Base-by-base conservation (phyloP, 2,888 invertebrate genomes). In the Cryptocephalus primarius region DNA sequence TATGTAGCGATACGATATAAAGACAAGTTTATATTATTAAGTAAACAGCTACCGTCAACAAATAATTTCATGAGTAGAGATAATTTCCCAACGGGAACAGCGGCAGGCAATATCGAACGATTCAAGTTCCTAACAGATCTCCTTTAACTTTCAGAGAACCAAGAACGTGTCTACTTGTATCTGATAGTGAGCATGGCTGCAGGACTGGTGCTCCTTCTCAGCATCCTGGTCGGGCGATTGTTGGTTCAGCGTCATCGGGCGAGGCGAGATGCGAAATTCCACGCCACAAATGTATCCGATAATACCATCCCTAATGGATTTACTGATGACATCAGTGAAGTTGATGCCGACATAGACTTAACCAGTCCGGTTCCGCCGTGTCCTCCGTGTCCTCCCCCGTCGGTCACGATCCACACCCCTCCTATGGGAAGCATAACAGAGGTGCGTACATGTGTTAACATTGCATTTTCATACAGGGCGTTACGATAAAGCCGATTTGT, bases 261-360 rank as follows among this genome's bases (percentile, higher is more conserved):
- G 32, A 76, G 79, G 52, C 76, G 79, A 49, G 80, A 76, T 14
- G 72, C 80, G 14, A 84, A 85, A 70, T 83, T 83, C 49, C 77
- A 77, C 54, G 77, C 79, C 14, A 80, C 80, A 43, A 77, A 80
- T 49, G 78, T 83, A 43, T 82, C 84, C 51, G 84, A 85, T 50
- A 84, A 86, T 40, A 79, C 86, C 55, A 74, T 87, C 48, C 85
- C 87, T 10, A 85, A 86, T 65, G 87, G 87, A 48, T 88, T 89
- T 71, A 83, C 82, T 57, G 89, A 89, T 72, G 88, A 88, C 68
- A 85, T 89, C 70, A 88, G 88, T 58, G 89, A 90, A 72, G 81
- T 86, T 39, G 86, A 87, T 68, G 85, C 83, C 40, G 85, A 86
- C 60, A 85, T 85, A 48, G 85, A 84, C 64, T 77, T 85, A 54